Conservation (phyloP, 2,113 vertebrate species). For the Ibidorhyncha struthersii region DNA sequence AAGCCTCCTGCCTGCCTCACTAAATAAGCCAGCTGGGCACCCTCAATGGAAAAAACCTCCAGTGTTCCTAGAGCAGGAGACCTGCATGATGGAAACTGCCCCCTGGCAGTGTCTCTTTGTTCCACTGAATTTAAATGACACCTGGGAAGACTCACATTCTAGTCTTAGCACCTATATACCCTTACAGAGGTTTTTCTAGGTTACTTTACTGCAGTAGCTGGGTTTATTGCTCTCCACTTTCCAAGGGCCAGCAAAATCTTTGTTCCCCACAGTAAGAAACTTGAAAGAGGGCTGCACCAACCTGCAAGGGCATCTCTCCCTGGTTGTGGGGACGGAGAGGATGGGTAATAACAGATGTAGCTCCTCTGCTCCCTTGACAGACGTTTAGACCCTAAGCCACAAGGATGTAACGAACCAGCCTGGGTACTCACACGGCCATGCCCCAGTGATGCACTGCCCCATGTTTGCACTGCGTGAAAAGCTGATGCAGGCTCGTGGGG, state of each 20-base stretch:
- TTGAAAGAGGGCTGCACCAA: background rate
- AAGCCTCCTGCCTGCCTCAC: background rate
- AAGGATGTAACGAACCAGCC: background rate
- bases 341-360: background rate
- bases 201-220: background rate
- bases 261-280: background rate
- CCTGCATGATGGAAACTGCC: background rate
- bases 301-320: background rate
- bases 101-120: background rate
- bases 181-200: background rate
- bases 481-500: fast-evolving
- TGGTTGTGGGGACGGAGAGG: background rate
- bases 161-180: background rate
- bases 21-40: background rate
- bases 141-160: background rate
- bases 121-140: background rate
- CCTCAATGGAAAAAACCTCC: background rate
- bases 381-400: fast-evolving
- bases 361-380: background rate
- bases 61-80: background rate
- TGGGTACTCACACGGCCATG: fast-evolving
- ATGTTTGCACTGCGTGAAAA: background rate
- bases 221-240: background rate
- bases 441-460: background rate
- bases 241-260: background rate